Evolutionary conservation across 2,797 vertebrate genomes (phyloP), one percentile per base, ranked within the genome.

Genomic region (Limnodromus scolopaceus): DNA sequence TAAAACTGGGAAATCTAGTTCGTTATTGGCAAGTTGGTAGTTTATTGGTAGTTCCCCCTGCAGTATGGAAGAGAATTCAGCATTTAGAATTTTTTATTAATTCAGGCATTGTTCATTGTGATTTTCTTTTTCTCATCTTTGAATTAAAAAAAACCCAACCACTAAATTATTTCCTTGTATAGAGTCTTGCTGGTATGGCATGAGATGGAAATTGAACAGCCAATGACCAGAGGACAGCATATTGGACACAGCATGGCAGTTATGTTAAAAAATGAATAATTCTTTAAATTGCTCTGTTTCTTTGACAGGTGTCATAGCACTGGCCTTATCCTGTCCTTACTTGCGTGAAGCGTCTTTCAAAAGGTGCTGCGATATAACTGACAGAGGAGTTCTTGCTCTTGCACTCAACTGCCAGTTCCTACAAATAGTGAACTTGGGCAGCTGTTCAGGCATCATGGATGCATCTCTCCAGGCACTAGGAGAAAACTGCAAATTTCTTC

Each of bases 321-420:
- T 99, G 95, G 99, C 98, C 38, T 97, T 98, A 9, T 98, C 98
- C n/a, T 99, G 98, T 71, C 98, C 98, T 17, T 95, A 97, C 64
- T 96, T 99, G 72, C 86, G 93, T 27, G 98, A 98, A 64, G 98
- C 98, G 0, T 98, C 98, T 75, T 97, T 99, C 88, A 98, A 98
- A 80, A 97, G 98, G 76, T 99, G 98, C 95, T 94, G 94, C 11
- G 97, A 96, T 45, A 83, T 99, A 79, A 98, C 98, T 3, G 98
- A 99, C 82, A 98, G 97, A 16, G 99, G 98, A 14, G 77, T 99
- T 72, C 96, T 98, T 75, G 98, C 98, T 72, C 97, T 99, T 46
- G 98, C 99, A 0, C 96, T 96, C 79, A 97, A 98, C 51, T 99
- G 99, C 96, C 98, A 91, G 16, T 91, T 97, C 92, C 95, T 99